These are phyloP conservation scores for Dendrolimus pini DNA, from an alignment of 2,888 invertebrate genomes.

Conservation along the genomic window DNA sequence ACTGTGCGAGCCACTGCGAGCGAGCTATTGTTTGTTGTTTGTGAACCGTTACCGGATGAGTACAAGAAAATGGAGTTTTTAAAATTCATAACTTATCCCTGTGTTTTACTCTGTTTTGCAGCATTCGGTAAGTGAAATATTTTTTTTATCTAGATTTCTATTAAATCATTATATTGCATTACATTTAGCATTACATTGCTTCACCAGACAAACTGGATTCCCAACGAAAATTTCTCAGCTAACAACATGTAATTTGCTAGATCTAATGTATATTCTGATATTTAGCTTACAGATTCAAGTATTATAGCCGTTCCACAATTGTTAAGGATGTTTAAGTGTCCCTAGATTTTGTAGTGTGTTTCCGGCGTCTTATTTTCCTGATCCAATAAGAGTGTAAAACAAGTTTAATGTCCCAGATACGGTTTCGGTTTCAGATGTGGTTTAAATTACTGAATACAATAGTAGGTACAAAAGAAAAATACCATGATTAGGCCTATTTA, in stretches of 20 bases:
- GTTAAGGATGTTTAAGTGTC: not conserved
- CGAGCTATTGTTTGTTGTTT: not conserved
- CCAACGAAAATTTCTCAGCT: not conserved
- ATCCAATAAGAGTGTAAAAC: too few species aligned
- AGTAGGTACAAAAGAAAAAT: too few species aligned
- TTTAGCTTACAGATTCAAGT: not conserved
- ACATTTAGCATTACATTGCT: not conserved
- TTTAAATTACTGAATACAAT: too few species aligned
- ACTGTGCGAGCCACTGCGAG: too few species aligned
- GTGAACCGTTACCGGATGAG: not conserved
- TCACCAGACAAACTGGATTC: not conserved
- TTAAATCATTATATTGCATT: not conserved
- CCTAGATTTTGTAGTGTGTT: too few species aligned
- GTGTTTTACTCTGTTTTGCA: conserved; percentile 1
- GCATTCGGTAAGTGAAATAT: conserved; percentile 2
- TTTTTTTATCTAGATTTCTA: not conserved
- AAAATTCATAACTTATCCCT: not conserved
- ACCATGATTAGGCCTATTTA: too few species aligned
- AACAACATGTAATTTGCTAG: not conserved
- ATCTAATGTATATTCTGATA: not conserved
- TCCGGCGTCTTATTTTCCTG: too few species aligned
- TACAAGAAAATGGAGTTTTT: not conserved
- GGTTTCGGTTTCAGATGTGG: too few species aligned
- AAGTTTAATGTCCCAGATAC: too few species aligned
- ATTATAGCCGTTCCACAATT: not conserved